These are phyloP conservation scores for Bos indicus DNA, from an alignment of 2,113 vertebrate species.

Conservation along the genomic window DNA sequence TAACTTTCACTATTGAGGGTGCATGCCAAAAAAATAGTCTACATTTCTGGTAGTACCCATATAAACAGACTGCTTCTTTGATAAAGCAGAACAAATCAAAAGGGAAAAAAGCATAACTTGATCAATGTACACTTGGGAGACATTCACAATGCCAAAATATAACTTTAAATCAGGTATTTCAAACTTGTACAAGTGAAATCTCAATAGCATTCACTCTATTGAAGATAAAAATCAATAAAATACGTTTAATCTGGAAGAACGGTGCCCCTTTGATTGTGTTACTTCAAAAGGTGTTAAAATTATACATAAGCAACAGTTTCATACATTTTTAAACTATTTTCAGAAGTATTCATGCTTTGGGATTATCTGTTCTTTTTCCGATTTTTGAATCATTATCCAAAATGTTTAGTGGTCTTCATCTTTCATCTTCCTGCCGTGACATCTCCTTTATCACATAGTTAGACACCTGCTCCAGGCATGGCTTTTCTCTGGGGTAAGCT, in stretches of 20 bases:
- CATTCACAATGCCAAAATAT: not conserved
- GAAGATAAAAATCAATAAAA: constrained; percentile 69
- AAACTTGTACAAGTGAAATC: constrained; percentile 41
- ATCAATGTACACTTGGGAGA: constrained; percentile 42
- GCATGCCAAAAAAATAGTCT: not conserved
- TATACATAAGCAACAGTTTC: constrained; percentile 47
- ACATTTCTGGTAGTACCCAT: not conserved
- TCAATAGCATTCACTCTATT: constrained; percentile 47
- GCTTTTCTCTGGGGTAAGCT: not conserved
- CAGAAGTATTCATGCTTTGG: constrained; percentile 20
- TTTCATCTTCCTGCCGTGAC: not conserved
- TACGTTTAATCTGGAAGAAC: constrained; percentile 49
- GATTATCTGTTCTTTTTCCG: constrained; percentile 1
- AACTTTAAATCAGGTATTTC: constrained; percentile 55
- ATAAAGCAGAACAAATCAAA: constrained; percentile 43
- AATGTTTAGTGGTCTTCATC: not conserved
- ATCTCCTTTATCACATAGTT: not conserved
- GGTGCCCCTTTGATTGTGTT: constrained; percentile 45
- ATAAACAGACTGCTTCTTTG: constrained; percentile 37
- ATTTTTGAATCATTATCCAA: constrained; percentile 24
- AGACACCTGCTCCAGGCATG: not conserved
- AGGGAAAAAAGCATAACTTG: not conserved
- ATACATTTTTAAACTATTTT: constrained; percentile 51
- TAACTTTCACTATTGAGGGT: not conserved
- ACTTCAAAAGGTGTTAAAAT: constrained; percentile 65